Evolutionary conservation across 1,140 invertebrate species (phyloP).

Genomic region (Zaprionus davidi): DNA sequence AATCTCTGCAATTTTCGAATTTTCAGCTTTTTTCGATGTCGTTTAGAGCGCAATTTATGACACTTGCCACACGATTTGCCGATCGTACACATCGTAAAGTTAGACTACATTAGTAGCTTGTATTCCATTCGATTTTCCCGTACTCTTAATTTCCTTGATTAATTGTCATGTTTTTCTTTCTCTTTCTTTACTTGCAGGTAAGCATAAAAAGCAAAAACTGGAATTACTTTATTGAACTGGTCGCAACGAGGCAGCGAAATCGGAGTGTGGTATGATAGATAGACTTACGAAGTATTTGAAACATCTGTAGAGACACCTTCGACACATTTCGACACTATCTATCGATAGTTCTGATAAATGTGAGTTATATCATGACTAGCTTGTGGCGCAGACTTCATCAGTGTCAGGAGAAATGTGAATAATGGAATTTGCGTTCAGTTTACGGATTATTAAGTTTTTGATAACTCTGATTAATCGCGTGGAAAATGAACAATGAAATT

Average conservation of each 20-base stretch:
- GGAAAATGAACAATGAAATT: not conserved
- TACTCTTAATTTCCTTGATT: slow-evolving; percentile 57
- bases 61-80: slow-evolving; percentile 62
- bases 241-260: not conserved
- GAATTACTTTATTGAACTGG: slow-evolving; percentile 13
- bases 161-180: slow-evolving; percentile 52
- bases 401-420: not conserved
- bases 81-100: slow-evolving; percentile 41
- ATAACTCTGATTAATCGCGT: no score
- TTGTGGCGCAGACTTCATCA: not conserved
- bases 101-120: slow-evolving; percentile 10
- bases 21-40: slow-evolving; percentile 1
- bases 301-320: not conserved
- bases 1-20: slow-evolving; percentile 12
- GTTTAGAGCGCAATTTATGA: slow-evolving; percentile 64
- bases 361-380: not conserved
- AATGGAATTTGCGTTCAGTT: not conserved
- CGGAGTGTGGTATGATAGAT: not conserved
- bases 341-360: not conserved
- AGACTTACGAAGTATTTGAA: not conserved
- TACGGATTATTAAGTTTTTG: no score
- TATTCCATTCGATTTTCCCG: slow-evolving; percentile 8
- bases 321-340: not conserved
- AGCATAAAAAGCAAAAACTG: slow-evolving; percentile 41
- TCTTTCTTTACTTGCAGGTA: slow-evolving; percentile 63